Conservation (phyloP, 2,888 invertebrate species). For the Xestia c-nigrum region DNA sequence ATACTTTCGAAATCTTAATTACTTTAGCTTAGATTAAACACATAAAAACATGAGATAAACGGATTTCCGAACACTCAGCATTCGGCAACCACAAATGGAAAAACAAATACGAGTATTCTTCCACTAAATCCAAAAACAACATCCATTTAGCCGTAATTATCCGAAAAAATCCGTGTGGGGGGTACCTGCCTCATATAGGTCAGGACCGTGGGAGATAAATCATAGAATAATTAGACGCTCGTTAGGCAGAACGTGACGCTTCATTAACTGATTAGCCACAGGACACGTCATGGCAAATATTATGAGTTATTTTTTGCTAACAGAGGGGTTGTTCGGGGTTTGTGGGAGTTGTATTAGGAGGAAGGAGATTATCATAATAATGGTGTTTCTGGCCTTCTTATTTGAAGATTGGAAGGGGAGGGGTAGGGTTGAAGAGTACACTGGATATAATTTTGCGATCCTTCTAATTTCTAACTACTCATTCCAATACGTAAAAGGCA, state of each 20-base stretch:
- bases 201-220: slow-evolving; percentile 67
- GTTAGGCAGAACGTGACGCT: slow-evolving; percentile 78
- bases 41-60: background rate
- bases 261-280: slow-evolving; percentile 78
- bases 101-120: slow-evolving; percentile 12
- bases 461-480: background rate
- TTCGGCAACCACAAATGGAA: slow-evolving; percentile 3
- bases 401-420: background rate
- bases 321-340: background rate
- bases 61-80: background rate
- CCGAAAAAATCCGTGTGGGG: slow-evolving; percentile 31
- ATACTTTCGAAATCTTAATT: slow-evolving; percentile 1
- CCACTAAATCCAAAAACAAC: slow-evolving; percentile 23
- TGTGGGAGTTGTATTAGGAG: background rate
- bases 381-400: slow-evolving; percentile 5
- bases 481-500: background rate
- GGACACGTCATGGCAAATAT: slow-evolving; percentile 67
- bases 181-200: slow-evolving; percentile 33
- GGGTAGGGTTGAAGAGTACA: background rate
- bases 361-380: background rate
- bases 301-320: slow-evolving; percentile 55
- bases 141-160: slow-evolving; percentile 48
- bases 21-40: background rate
- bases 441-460: background rate
- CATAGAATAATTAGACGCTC: slow-evolving; percentile 78